A percentile compares a stretch with the other conserved stretches of the same genome.
These are phyloP conservation scores for Agelaius tricolor DNA, from an alignment of 2,113 vertebrate species.

Conservation along the genomic window DNA sequence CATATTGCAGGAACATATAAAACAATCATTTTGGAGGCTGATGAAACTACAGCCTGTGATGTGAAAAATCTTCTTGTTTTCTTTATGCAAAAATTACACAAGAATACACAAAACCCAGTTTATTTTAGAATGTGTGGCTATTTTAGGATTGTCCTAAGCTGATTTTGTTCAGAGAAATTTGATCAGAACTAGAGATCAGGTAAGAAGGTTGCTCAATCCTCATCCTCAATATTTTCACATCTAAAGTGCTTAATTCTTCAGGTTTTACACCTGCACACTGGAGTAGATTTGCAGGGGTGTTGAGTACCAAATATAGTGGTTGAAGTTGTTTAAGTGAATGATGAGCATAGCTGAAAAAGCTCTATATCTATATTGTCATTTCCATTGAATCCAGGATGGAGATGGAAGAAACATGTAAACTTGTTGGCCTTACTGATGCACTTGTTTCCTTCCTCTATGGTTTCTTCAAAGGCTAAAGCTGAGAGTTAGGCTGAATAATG, in stretches of 20 bases:
- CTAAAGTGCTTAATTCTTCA: neutral
- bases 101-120: neutral
- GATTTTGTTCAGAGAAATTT: neutral
- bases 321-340: neutral
- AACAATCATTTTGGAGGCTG: rapidly evolving
- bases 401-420: neutral
- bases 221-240: neutral
- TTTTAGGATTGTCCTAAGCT: neutral
- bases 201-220: neutral
- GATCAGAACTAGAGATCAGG: neutral
- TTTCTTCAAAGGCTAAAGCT: neutral
- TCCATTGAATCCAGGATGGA: neutral
- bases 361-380: neutral
- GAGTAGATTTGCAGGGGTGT: neutral
- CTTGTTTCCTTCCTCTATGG: neutral
- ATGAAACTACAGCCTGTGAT: neutral
- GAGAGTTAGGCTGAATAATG: rapidly evolving
- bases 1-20: neutral
- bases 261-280: neutral
- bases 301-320: neutral
- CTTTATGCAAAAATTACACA: neutral
- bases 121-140: neutral
- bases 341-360: neutral
- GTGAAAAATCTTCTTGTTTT: neutral
- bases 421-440: neutral